These are phyloP conservation scores for Caradrina clavipalpis DNA, from an alignment of 2,888 invertebrate genomes.

Conservation along the genomic window DNA sequence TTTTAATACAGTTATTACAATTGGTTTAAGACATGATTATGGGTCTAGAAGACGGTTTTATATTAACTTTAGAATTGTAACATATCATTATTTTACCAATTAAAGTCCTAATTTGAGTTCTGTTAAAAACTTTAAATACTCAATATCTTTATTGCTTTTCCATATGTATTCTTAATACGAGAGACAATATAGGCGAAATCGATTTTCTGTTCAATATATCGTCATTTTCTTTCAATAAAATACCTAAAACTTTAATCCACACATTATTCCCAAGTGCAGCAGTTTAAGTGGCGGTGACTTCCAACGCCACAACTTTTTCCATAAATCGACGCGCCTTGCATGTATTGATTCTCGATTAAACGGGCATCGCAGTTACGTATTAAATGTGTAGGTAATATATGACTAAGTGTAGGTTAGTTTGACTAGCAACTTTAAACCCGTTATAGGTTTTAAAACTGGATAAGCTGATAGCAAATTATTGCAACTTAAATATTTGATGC, in stretches of 20 bases:
- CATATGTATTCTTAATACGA: too few species aligned
- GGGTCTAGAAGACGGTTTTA: too few species aligned
- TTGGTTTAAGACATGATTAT: too few species aligned
- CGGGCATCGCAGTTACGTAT: neutral
- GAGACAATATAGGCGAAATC: neutral
- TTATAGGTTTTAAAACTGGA: neutral
- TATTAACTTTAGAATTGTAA: too few species aligned
- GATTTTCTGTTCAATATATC: neutral
- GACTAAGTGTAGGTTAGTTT: neutral
- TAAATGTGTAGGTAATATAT: neutral
- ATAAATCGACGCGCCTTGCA: constrained; percentile 43
- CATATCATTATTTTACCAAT: too few species aligned
- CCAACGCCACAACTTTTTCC: constrained; percentile 34
- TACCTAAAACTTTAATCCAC: constrained; percentile 1
- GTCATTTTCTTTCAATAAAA: neutral
- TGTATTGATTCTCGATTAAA: constrained; percentile 52
- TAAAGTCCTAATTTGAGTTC: too few species aligned
- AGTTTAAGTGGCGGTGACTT: constrained; percentile 25
- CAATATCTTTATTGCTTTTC: too few species aligned
- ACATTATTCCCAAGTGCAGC: constrained; percentile 27
- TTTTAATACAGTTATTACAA: too few species aligned
- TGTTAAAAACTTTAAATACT: too few species aligned
- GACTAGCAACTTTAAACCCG: neutral
- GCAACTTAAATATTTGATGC: too few species aligned
- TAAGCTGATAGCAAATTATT: too few species aligned